Evolutionary conservation across 2,888 invertebrate species (phyloP).

Genomic region (Agriotes lineatus): DNA sequence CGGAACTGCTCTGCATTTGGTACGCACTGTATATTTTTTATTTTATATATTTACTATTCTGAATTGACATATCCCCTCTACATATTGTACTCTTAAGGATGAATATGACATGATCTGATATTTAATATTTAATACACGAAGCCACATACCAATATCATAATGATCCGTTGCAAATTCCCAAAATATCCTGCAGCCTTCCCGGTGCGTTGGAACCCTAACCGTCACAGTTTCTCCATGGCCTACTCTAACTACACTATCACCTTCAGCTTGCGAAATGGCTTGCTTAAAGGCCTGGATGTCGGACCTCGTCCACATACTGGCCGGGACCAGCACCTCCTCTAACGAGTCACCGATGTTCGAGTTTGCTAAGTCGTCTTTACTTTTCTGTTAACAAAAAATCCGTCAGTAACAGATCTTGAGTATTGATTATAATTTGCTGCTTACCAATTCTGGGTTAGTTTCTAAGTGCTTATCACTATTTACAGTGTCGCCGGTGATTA

Average conservation of each 20-base stretch:
- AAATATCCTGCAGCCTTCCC: conserved; percentile 91
- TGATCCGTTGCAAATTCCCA: conserved; percentile 99
- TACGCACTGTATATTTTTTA: too few species aligned
- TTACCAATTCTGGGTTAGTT: conserved; percentile 14
- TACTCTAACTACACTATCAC: conserved; percentile 92
- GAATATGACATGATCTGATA: too few species aligned
- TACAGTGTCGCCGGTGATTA: conserved; percentile 44
- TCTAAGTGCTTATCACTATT: conserved; percentile 24
- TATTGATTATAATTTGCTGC: background rate
- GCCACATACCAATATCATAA: conserved; percentile 85
- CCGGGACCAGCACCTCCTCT: conserved; percentile 70
- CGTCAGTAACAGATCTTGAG: background rate
- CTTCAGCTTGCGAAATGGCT: conserved; percentile 80
- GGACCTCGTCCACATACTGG: conserved; percentile 95
- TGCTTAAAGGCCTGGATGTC: conserved; percentile 93
- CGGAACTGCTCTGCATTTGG: too few species aligned
- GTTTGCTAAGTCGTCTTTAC: conserved; percentile 44
- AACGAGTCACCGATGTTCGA: conserved; percentile 42
- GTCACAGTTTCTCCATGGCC: conserved; percentile 98
- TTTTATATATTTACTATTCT: too few species aligned
- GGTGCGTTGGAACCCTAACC: conserved; percentile 96
- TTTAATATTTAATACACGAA: too few species aligned
- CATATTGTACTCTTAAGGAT: too few species aligned
- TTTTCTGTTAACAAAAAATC: conserved; percentile 49
- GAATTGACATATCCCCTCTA: too few species aligned